Conservation (phyloP, 2,113 vertebrate genomes). For the Trematocara unimaculatum region DNA sequence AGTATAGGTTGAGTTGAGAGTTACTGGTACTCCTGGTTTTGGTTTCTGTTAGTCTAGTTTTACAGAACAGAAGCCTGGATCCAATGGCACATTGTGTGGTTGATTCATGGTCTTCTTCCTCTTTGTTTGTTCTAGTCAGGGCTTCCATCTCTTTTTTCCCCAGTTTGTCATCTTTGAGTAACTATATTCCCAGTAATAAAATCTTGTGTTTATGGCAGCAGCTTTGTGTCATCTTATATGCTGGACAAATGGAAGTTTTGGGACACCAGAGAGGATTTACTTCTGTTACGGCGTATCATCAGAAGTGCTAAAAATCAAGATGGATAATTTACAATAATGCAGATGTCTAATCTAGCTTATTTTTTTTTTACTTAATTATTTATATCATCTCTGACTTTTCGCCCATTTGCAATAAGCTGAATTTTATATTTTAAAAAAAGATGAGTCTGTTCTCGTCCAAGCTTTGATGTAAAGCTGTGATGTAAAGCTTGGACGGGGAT, state of each 20-base stretch:
- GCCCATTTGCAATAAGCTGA: background rate
- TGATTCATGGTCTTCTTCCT: background rate
- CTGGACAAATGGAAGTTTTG: background rate
- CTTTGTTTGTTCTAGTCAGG: background rate
- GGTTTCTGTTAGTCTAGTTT: background rate
- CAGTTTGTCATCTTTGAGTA: background rate
- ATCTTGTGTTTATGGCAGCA: background rate
- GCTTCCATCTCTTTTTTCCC: background rate
- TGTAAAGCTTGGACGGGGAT: too few species aligned
- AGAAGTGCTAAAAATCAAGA: background rate
- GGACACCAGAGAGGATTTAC: background rate
- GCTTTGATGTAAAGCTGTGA: too few species aligned
- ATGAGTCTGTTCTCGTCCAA: too few species aligned
- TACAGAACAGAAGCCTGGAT: background rate
- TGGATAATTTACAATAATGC: background rate
- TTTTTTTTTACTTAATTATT: background rate
- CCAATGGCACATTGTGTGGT: background rate
- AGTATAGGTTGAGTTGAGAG: background rate
- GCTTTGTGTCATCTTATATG: background rate
- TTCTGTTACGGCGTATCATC: background rate
- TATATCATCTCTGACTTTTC: background rate
- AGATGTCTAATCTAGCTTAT: background rate
- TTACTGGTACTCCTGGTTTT: background rate
- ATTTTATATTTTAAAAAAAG: background rate
- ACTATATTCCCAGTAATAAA: background rate